Conservation (phyloP, 2,888 invertebrate genomes). For the Uropetala carovei region DNA sequence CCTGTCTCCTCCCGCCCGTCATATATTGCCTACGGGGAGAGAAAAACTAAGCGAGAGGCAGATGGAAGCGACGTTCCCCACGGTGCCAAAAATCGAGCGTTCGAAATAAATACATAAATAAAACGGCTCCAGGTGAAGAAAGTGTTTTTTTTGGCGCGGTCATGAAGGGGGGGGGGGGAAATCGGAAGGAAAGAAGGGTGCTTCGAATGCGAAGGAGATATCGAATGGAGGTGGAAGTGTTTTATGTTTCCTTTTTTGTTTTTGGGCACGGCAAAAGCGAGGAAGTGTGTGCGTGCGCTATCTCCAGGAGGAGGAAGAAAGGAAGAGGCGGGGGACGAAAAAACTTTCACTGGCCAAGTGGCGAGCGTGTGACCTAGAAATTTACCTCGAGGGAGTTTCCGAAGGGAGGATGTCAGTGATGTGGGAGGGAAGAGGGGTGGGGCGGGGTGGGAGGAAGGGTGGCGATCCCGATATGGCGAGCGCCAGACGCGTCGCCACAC, state of each 20-base stretch:
- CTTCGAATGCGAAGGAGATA: too few relatives aligned
- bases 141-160: background rate
- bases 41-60: too few relatives aligned
- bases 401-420: background rate
- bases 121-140: too few relatives aligned
- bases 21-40: too few relatives aligned
- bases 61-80: too few relatives aligned
- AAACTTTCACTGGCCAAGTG: slow-evolving; percentile 32
- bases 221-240: background rate
- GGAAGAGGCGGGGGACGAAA: too few relatives aligned
- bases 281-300: background rate
- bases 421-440: too few relatives aligned
- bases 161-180: background rate
- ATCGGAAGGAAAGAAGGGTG: background rate
- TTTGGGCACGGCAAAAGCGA: background rate
- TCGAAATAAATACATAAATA: too few relatives aligned
- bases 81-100: too few relatives aligned
- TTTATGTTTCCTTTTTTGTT: background rate
- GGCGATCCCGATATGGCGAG: background rate
- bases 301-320: background rate
- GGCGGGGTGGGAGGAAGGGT: background rate
- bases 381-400: background rate
- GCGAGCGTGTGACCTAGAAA: slow-evolving; percentile 25
- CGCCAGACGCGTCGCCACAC: background rate
- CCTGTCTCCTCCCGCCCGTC: too few relatives aligned